Conservation (phyloP, 92 coral and sea anemone genomes). For the Montipora capitata region DNA sequence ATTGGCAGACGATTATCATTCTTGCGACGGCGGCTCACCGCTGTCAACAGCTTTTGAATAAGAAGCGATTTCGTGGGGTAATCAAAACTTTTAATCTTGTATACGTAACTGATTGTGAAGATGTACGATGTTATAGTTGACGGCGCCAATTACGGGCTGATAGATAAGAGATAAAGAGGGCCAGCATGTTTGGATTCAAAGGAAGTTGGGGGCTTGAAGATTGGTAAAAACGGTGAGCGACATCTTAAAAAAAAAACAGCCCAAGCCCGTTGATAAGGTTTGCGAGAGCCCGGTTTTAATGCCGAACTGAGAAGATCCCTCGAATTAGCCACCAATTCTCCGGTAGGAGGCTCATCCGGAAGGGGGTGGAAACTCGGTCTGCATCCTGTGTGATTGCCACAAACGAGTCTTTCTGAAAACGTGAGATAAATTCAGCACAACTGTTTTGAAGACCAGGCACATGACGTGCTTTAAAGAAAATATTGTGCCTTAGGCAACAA, state of each 20-base stretch:
- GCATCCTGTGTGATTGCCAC: background rate
- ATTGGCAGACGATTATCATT: slow-evolving; percentile 19
- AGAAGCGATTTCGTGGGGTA: slow-evolving; percentile 33
- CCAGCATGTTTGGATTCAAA: too few relatives aligned
- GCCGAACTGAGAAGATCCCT: too few relatives aligned
- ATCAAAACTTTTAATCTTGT: too few relatives aligned
- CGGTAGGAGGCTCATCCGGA: slow-evolving; percentile 57
- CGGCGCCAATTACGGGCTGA: slow-evolving; percentile 21
- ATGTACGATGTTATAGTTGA: too few relatives aligned
- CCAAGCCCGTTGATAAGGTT: too few relatives aligned
- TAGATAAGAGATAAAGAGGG: slow-evolving; percentile 44
- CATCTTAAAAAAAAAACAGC: background rate
- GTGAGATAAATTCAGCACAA: slow-evolving; percentile 41
- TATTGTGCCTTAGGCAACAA: too few relatives aligned
- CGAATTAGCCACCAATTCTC: slow-evolving; percentile 43
- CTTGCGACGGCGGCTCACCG: slow-evolving; percentile 4
- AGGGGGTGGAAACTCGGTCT: slow-evolving; percentile 7
- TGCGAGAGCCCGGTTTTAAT: too few relatives aligned
- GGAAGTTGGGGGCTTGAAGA: background rate
- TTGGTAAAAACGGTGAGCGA: slow-evolving; percentile 6
- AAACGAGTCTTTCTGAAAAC: slow-evolving; percentile 20
- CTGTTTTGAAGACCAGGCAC: too few relatives aligned
- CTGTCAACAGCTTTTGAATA: slow-evolving; percentile 28
- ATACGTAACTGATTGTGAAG: too few relatives aligned
- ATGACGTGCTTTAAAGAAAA: too few relatives aligned